A percentile compares a stretch with the other conserved stretches of the same genome.
Conservation (phyloP, 2,797 vertebrate genomes). For the Scolopax rusticola region DNA sequence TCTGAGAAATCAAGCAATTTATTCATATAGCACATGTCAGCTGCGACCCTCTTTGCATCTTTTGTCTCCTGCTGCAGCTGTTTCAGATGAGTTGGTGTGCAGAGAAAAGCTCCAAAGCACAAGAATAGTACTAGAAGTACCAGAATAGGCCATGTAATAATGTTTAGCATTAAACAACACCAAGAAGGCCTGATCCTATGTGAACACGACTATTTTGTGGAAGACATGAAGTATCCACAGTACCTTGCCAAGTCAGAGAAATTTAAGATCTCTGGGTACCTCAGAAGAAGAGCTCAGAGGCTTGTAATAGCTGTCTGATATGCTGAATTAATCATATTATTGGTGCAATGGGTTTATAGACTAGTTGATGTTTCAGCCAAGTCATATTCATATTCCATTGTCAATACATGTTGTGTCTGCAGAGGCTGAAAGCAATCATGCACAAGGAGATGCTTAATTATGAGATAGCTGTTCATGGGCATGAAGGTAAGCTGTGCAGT, state of each 20-base stretch:
- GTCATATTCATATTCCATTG: not conserved
- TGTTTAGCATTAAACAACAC: not conserved
- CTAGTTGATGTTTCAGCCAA: not conserved
- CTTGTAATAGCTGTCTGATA: not conserved
- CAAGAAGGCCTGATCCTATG: not conserved
- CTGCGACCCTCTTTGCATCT: not conserved
- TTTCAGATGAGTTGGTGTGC: not conserved
- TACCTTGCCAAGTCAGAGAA: not conserved
- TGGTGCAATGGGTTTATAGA: not conserved
- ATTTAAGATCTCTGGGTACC: not conserved
- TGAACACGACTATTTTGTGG: not conserved
- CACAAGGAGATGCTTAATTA: not conserved
- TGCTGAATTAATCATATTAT: not conserved
- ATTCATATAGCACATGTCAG: not conserved
- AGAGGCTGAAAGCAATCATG: not conserved
- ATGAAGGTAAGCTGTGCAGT: not conserved
- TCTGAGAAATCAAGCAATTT: not conserved
- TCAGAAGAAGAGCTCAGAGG: not conserved
- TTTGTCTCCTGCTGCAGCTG: not conserved
- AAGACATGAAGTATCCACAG: not conserved
- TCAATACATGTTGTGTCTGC: not conserved
- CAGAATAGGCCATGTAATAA: not conserved
- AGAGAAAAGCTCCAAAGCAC: not conserved
- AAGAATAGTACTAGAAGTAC: not conserved
- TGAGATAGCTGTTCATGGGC: not conserved